Conservation (phyloP, 2,113 vertebrate species). For the Oriolus oriolus region DNA sequence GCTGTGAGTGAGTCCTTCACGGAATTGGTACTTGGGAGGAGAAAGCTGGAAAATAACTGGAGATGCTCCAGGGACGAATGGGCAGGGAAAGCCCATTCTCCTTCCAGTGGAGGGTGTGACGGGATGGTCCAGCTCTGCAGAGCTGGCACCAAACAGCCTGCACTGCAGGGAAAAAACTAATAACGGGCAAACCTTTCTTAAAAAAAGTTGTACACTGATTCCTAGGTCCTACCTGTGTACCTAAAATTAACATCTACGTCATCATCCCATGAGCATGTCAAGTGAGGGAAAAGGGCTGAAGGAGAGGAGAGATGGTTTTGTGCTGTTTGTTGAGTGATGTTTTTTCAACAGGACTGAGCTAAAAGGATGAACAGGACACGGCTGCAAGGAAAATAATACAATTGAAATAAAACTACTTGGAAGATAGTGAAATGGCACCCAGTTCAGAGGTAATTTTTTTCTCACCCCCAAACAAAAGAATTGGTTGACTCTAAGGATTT, state of each 20-base stretch:
- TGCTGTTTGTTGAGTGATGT: not conserved
- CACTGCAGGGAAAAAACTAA: not conserved
- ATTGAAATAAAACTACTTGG: not conserved
- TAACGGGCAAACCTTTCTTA: not conserved
- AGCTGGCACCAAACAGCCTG: not conserved
- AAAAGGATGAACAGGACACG: not conserved
- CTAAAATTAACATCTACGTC: not conserved
- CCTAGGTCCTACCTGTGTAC: not conserved
- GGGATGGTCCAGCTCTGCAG: not conserved
- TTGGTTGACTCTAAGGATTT: not conserved
- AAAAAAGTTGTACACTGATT: not conserved
- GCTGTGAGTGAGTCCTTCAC: not conserved
- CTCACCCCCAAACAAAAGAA: not conserved
- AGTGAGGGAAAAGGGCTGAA: not conserved
- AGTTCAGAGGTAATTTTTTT: not conserved
- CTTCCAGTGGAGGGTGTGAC: not conserved
- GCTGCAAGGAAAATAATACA: not conserved
- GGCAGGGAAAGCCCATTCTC: slow-evolving; percentile 23
- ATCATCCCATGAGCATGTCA: not conserved
- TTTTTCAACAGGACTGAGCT: not conserved
- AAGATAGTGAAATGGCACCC: not conserved
- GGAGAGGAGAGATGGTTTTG: not conserved
- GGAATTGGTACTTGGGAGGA: not conserved
- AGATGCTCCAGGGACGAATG: not conserved
- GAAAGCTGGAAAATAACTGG: slow-evolving; percentile 11